Conservation (phyloP, 2,797 vertebrate genomes). For the Pseudomugil tenellus region DNA sequence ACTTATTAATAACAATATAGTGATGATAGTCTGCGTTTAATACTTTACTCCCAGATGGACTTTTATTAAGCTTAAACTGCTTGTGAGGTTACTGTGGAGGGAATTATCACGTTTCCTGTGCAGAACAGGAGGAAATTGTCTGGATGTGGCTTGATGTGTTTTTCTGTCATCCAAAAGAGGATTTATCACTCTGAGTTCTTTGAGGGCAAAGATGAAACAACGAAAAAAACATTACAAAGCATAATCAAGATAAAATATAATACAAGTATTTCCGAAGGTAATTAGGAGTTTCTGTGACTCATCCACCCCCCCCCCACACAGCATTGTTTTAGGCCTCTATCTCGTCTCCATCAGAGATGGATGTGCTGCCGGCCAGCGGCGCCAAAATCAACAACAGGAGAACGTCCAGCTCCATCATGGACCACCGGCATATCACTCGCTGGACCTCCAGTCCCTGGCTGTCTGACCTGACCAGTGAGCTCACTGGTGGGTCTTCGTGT, state of each 20-base stretch:
- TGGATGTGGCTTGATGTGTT: neutral
- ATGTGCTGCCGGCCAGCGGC: conserved; percentile 17
- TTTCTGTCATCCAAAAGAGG: neutral
- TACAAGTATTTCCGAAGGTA: conserved; percentile 5
- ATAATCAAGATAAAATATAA: neutral
- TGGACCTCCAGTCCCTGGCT: conserved; percentile 33
- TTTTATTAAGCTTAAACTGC: too few relatives aligned
- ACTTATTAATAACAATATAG: neutral
- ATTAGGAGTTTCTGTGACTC: conserved; percentile 9
- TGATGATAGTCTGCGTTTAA: too few relatives aligned
- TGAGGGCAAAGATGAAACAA: neutral
- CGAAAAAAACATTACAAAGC: neutral
- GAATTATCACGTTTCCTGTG: neutral
- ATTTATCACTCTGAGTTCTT: neutral
- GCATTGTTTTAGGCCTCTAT: conserved; percentile 34
- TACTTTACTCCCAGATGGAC: too few relatives aligned
- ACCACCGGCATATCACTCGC: conserved; percentile 67
- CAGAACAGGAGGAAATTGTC: neutral
- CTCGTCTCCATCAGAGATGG: conserved; percentile 20
- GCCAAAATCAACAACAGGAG: conserved; percentile 67
- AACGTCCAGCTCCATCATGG: conserved; percentile 50
- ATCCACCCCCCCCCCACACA: conserved; percentile 1
- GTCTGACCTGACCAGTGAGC: conserved; percentile 28
- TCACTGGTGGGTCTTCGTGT: conserved; percentile 49
- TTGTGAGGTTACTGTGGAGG: neutral